These are phyloP conservation scores for Melanerpes formicivorus DNA, from an alignment of 2,113 vertebrate genomes.

Conservation along the genomic window DNA sequence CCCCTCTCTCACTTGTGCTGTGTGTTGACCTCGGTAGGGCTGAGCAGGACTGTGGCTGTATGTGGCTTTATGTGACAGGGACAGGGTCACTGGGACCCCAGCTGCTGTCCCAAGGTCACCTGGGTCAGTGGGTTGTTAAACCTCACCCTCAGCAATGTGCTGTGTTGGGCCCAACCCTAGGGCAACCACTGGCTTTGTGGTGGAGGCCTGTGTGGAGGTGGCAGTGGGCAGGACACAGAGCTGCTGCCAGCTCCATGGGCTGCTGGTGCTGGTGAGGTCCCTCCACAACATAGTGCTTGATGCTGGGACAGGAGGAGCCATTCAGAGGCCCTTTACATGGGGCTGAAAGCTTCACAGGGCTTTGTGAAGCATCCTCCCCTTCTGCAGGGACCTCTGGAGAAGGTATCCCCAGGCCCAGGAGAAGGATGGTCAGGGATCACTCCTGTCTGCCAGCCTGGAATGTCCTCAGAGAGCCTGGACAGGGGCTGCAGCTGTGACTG, in stretches of 20 bases:
- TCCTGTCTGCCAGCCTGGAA: background rate
- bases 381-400: background rate
- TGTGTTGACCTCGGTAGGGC: background rate
- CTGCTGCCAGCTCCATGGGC: background rate
- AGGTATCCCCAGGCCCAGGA: background rate
- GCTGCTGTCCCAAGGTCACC: background rate
- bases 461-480: fast-evolving
- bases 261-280: fast-evolving
- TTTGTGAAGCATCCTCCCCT: background rate
- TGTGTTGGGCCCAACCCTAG: background rate
- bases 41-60: fast-evolving
- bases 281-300: fast-evolving
- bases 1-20: fast-evolving
- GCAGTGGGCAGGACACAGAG: too few species aligned
- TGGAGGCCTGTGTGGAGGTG: background rate
- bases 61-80: background rate
- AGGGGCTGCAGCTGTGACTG: background rate
- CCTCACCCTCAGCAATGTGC: fast-evolving
- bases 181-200: background rate
- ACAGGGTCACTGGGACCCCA: fast-evolving
- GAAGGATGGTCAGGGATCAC: background rate
- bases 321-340: background rate
- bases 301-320: background rate
- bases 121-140: background rate
- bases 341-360: background rate